A percentile compares a stretch with the other conserved stretches of the same genome.
phyloP scores from a whole-genome alignment of 2,888 invertebrate genomes.

The Polydrusus tereticollis region DNA sequence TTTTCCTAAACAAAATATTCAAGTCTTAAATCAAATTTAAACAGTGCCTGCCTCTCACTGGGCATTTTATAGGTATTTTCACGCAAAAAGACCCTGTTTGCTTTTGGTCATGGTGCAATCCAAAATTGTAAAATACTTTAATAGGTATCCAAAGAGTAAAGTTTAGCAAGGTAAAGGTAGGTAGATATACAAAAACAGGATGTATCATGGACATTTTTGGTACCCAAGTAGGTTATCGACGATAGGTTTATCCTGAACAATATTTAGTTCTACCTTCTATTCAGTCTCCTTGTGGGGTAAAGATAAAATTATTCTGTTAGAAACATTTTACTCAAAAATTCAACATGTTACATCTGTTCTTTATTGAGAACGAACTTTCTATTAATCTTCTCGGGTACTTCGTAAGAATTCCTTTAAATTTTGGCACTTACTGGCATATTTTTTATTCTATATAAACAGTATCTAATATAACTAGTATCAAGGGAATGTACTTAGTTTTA shows the following conservation, averaged over 20 bases:
- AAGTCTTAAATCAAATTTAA: no score
- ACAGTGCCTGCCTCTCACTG: neutral
- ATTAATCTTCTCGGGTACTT: neutral
- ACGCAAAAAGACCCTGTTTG: conserved; percentile 28
- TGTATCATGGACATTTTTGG: no score
- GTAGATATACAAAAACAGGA: neutral
- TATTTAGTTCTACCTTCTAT: no score
- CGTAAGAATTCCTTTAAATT: neutral
- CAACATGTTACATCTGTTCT: neutral
- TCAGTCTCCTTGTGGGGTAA: no score
- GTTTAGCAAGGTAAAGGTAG: neutral
- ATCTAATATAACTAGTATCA: neutral
- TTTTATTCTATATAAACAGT: conserved; percentile 3
- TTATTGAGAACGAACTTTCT: neutral
- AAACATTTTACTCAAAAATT: neutral
- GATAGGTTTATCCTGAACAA: no score
- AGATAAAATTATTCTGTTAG: neutral
- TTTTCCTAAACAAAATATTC: no score
- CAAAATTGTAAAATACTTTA: conserved; percentile 12
- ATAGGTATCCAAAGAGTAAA: neutral
- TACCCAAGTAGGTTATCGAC: no score
- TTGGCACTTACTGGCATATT: conserved; percentile 25
- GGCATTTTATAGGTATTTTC: conserved; percentile 3
- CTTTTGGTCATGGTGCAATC: conserved; percentile 21
- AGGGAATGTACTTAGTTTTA: neutral